Evolutionary conservation across 2,888 invertebrate species (phyloP), one percentile per base, ranked within the genome.

Genomic region (Troides oblongomaculatus): DNA sequence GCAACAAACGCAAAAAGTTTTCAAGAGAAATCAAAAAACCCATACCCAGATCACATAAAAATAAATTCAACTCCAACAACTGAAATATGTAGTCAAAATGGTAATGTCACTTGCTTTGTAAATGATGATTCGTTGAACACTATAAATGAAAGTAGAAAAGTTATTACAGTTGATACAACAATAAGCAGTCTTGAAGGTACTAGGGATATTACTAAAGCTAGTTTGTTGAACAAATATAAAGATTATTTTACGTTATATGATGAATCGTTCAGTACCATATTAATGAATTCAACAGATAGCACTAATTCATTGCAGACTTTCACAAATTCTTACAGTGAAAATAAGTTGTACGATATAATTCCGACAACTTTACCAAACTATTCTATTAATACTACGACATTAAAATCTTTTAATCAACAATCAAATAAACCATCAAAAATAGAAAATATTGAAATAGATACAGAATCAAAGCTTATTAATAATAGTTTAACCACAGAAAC

Each of bases 21-120:
- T n/a, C 53, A 53, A 53, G 23, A 58, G 10, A 25, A 58, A 23
- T 58, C 14, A 23, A 58, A 25, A 12, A 58, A 7, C 23, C 1
- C 23, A 21, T 14, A 23, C 1, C 57, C 57, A n/a, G n/a, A 21
- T n/a, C 3, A 58, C 14, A 12, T n/a, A 18, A 12, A 58, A 12
- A 30, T 25, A 36, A 36, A 65, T 50, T 50, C 46, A 1, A 60
- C 12, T 21, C 25, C 7, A 18, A 12, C 2, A 23, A 21, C 61
- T 61, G 53, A 66, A 66, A 21, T 36, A 39, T 61, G 12, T 21
- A 39, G n/a, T 8, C 61, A 61, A 61, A 21, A 39, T 21, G 36
- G 23, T 58, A 23, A 58, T 23, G 8, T 58, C 10, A 58, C 23
- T 58, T n/a, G 18, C n/a, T 12, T 23, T 58, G 23, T 23, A 58